phyloP scores from a whole-genome alignment of 1,140 invertebrate genomes.

The Apocrypta bakeri region DNA sequence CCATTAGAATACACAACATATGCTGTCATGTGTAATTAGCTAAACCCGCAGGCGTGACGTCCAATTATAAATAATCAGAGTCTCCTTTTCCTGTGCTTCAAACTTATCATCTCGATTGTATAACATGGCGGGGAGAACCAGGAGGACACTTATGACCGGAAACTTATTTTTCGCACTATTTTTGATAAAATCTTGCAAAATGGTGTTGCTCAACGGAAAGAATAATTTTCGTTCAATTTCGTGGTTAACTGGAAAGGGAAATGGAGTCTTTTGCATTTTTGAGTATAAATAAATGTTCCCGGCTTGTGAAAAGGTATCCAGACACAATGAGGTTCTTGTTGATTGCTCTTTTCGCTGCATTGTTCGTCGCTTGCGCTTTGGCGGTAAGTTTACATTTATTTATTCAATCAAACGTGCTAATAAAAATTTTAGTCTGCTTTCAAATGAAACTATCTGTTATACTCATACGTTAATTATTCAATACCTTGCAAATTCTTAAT shows the following conservation, averaged over 20 bases:
- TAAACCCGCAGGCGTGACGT: neutral
- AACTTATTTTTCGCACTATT: neutral
- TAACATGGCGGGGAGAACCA: neutral
- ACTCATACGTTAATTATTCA: too few relatives aligned
- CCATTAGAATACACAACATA: neutral
- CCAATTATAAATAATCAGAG: neutral
- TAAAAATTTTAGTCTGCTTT: too few relatives aligned
- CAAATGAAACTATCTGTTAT: too few relatives aligned
- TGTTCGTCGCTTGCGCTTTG: neutral
- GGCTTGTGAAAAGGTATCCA: neutral
- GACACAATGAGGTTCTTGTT: slow-evolving; percentile 17
- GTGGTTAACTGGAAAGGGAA: neutral
- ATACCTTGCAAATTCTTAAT: too few relatives aligned
- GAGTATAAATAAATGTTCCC: neutral
- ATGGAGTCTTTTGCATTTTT: neutral
- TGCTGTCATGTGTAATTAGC: neutral
- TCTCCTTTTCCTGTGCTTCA: neutral
- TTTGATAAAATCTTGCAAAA: neutral
- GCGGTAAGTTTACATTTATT: slow-evolving; percentile 42
- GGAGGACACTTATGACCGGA: neutral
- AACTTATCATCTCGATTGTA: neutral
- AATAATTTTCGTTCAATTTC: neutral
- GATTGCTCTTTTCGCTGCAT: neutral
- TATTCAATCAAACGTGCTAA: neutral
- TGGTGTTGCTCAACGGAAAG: neutral